These are phyloP conservation scores for Cephus sareptanus DNA, from an alignment of 2,888 invertebrate genomes.

Conservation along the genomic window DNA sequence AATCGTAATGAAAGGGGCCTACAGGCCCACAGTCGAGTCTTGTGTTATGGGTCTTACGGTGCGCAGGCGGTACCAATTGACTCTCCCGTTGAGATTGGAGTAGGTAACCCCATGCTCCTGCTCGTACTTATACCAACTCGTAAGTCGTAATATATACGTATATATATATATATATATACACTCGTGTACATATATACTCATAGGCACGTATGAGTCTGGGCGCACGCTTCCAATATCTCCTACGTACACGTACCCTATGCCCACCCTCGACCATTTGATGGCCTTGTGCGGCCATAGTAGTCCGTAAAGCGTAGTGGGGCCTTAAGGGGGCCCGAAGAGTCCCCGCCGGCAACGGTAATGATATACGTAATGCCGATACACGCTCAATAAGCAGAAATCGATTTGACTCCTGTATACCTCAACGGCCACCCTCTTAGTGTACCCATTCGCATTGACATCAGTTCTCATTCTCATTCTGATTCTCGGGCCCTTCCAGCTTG, in stretches of 20 bases:
- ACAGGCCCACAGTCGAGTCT: slow-evolving; percentile 40
- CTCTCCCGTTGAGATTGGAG: slow-evolving; percentile 39
- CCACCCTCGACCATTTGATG: not conserved
- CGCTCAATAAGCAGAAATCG: slow-evolving; percentile 32
- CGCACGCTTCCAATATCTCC: not conserved
- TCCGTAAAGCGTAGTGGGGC: not conserved
- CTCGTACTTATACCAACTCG: not conserved
- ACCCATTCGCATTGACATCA: not conserved
- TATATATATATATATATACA: too few species aligned
- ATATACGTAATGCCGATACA: slow-evolving; percentile 18
- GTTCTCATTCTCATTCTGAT: not conserved
- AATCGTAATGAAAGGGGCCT: slow-evolving; percentile 54
- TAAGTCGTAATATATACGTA: not conserved
- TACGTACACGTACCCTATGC: not conserved
- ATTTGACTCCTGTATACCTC: slow-evolving; percentile 26
- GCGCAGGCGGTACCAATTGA: slow-evolving; percentile 46
- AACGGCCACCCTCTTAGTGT: slow-evolving; percentile 12
- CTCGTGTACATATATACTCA: not conserved
- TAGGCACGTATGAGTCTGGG: not conserved
- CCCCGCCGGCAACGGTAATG: slow-evolving; percentile 7
- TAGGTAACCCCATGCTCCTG: slow-evolving; percentile 22
- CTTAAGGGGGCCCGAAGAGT: not conserved
- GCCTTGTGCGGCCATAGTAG: not conserved
- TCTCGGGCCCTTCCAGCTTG: not conserved
- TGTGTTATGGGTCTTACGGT: slow-evolving; percentile 35